These are phyloP conservation scores for Heteromurus nitidus DNA, from an alignment of 2,888 invertebrate species.

Conservation along the genomic window DNA sequence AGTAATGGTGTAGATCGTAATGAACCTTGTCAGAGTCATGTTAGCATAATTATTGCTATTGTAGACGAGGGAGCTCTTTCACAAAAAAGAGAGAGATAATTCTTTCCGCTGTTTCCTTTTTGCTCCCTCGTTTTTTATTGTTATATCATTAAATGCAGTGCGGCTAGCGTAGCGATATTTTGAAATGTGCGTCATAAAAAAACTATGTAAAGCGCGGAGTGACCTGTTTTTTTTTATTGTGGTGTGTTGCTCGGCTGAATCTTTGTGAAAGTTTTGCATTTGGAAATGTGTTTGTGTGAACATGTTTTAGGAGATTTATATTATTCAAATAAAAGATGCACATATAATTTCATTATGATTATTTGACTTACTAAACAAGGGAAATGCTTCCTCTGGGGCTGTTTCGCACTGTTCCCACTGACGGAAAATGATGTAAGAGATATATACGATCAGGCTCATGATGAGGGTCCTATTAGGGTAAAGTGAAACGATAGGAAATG, in stretches of 20 bases:
- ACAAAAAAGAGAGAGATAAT: too few relatives aligned
- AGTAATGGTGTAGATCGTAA: neutral
- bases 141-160: neutral
- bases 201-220: too few relatives aligned
- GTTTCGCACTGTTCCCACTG: neutral
- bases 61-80: constrained; percentile 23
- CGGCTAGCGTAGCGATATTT: neutral
- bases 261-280: neutral
- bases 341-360: constrained; percentile 34
- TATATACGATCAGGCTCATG: constrained; percentile 15
- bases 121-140: too few relatives aligned
- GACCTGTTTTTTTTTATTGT: too few relatives aligned
- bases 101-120: too few relatives aligned
- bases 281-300: constrained; percentile 34
- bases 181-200: constrained; percentile 32
- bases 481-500: constrained; percentile 19
- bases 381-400: constrained; percentile 47
- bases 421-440: constrained; percentile 8
- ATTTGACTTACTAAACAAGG: constrained; percentile 56
- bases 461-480: constrained; percentile 45
- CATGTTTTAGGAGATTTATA: constrained; percentile 7
- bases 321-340: constrained; percentile 27
- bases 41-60: constrained; percentile 30
- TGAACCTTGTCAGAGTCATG: neutral
- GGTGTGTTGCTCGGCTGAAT: constrained; percentile 23